phyloP scores from a whole-genome alignment of 1,140 invertebrate species.

The Drusus annulatus region DNA sequence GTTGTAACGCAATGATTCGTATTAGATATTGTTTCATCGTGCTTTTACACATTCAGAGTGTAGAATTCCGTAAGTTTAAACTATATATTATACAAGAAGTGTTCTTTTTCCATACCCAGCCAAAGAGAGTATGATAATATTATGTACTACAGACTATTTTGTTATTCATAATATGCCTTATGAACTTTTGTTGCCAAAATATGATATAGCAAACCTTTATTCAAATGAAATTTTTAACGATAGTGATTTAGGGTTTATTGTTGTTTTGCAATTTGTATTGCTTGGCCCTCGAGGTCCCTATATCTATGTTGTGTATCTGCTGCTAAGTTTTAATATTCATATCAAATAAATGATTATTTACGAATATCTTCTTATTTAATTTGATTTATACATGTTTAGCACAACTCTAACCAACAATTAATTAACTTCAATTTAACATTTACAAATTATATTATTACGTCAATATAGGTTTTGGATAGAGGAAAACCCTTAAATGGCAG shows the following conservation, averaged over 20 bases:
- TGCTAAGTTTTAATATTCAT: constrained; percentile 50
- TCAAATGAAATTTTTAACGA: constrained; percentile 39
- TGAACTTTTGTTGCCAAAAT: constrained; percentile 54
- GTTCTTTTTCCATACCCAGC: constrained; percentile 16
- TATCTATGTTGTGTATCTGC: constrained; percentile 50
- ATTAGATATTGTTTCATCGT: too few species aligned
- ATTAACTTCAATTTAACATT: too few species aligned
- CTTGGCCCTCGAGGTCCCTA: constrained; percentile 40
- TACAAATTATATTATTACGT: too few species aligned
- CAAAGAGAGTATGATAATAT: constrained; percentile 43
- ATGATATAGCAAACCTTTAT: constrained; percentile 51
- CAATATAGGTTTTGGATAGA: too few species aligned
- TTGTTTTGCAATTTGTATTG: constrained; percentile 49
- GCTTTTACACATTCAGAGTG: too few species aligned
- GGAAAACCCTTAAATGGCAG: too few species aligned
- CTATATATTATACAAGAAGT: too few species aligned
- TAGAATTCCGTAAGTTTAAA: too few species aligned
- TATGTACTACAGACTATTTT: constrained; percentile 30
- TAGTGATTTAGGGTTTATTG: constrained; percentile 49
- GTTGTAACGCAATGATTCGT: too few species aligned
- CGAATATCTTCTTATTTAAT: neutral
- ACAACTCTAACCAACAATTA: too few species aligned
- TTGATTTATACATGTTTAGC: too few species aligned
- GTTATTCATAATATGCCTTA: constrained; percentile 52
- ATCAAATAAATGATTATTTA: constrained; percentile 46